Evolutionary conservation across 2,113 vertebrate species (phyloP), one percentile per base, ranked within the genome.

Genomic region (Caranx melampygus): DNA sequence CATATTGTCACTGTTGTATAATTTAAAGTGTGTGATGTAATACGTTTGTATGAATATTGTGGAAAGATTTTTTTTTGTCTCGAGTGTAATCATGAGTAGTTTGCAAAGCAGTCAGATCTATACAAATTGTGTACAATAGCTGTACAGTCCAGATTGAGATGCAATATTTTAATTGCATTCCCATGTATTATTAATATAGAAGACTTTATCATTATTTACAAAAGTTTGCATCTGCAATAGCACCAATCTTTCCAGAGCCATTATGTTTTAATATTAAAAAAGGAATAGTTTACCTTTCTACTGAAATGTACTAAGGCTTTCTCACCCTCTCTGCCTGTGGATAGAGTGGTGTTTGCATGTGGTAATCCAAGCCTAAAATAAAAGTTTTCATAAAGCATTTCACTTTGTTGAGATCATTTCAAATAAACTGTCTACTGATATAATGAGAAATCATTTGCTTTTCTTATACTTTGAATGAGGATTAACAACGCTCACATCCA

Each of bases 151-250:
- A 77, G 70, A 94, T 81, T 71, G 47, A 89, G 88, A 87, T 92
- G 91, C 90, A 93, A 88, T 93, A 95, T 95, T 95, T 95, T 92
- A 89, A 95, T 94, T 95, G 93, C 93, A 92, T 90, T 87, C 51
- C 72, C 80, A 67, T 91, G 76, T 91, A 89, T 83, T 87, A 82
- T 75, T 87, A 86, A 84, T 81, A 85, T 91, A 93, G 90, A 87
- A 69, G 78, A 82, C 26, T 78, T 81, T 92, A 70, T 83, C 66
- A 72, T 84, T 84, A 90, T 91, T 85, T 88, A 82, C 87, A 66
- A 58, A 89, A 54, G 47, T 91, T 90, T 79, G 49, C 54, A 76
- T 90, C 82, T 88, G 79, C 79, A 73, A 78, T 79, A 86, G 76
- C 66, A 75, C 86, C 81, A 71, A 85, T 88, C 81, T 87, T 88